These are phyloP conservation scores for Synanthedon formicaeformis DNA, from an alignment of 2,888 invertebrate genomes.

Conservation along the genomic window DNA sequence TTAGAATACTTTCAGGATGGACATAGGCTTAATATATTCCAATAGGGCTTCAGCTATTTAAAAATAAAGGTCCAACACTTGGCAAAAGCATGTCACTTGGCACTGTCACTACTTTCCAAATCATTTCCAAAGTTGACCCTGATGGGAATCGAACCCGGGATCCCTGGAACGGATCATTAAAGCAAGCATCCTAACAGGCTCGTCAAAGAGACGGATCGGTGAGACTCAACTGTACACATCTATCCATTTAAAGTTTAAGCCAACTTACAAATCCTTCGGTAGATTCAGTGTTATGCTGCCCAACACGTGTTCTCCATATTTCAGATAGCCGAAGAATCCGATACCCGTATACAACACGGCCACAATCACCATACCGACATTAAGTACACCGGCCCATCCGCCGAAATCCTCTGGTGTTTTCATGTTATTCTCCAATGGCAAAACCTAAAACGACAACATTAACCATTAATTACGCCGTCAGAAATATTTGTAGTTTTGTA, in stretches of 20 bases:
- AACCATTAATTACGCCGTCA: background rate
- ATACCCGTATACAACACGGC: constrained; percentile 85
- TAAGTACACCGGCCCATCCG: constrained; percentile 87
- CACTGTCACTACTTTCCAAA: too few relatives aligned
- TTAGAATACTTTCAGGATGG: too few relatives aligned
- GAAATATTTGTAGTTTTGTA: background rate
- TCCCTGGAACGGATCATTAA: too few relatives aligned
- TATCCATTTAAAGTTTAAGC: background rate
- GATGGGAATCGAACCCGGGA: too few relatives aligned
- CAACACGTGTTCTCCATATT: constrained; percentile 83
- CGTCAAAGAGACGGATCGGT: too few relatives aligned
- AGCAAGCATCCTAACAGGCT: too few relatives aligned
- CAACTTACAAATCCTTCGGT: constrained; percentile 78
- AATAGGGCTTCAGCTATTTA: too few relatives aligned
- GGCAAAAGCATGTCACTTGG: too few relatives aligned
- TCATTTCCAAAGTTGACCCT: too few relatives aligned
- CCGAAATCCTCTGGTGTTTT: constrained; percentile 86
- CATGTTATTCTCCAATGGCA: constrained; percentile 94
- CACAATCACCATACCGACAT: constrained; percentile 89
- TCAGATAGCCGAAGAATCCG: constrained; percentile 92
- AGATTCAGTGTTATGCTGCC: constrained; percentile 91
- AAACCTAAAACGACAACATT: constrained; percentile 66
- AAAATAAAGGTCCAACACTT: too few relatives aligned
- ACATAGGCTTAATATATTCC: too few relatives aligned
- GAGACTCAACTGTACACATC: too few relatives aligned